phyloP scores from a whole-genome alignment of 1,140 invertebrate species.

The Drosophila oshimai region DNA sequence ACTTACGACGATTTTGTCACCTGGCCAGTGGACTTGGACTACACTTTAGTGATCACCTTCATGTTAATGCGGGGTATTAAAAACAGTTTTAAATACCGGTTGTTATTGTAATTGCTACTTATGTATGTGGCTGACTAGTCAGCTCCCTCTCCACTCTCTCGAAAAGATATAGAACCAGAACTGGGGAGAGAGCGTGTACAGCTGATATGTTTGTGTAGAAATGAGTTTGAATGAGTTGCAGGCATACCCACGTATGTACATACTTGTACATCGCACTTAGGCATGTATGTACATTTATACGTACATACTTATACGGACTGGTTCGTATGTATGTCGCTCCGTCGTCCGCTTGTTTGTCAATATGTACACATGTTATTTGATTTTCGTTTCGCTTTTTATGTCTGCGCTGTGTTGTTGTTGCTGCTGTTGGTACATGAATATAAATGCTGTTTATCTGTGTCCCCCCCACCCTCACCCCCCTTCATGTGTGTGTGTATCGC shows the following conservation, averaged over 20 bases:
- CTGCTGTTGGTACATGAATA: slow-evolving; percentile 74
- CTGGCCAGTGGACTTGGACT: background rate
- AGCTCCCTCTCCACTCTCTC: no score
- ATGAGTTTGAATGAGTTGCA: slow-evolving; percentile 66
- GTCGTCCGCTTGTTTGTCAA: slow-evolving; percentile 63
- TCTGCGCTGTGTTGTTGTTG: slow-evolving; percentile 42
- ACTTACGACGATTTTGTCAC: slow-evolving; percentile 11
- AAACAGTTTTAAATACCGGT: slow-evolving; percentile 67
- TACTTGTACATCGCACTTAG: no score
- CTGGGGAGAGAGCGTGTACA: background rate
- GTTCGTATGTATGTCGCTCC: background rate
- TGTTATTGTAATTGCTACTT: slow-evolving; percentile 57
- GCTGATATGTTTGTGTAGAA: slow-evolving; percentile 56
- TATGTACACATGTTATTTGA: slow-evolving; percentile 79
- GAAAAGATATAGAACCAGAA: slow-evolving; percentile 2
- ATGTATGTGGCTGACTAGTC: background rate
- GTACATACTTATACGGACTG: slow-evolving; percentile 30
- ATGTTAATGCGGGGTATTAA: slow-evolving; percentile 42
- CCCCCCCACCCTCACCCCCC: slow-evolving; percentile 14
- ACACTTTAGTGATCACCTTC: background rate
- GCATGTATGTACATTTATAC: slow-evolving; percentile 9
- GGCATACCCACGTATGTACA: slow-evolving; percentile 5
- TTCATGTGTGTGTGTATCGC: slow-evolving; percentile 46
- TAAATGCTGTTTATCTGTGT: slow-evolving; percentile 77
- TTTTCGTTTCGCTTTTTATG: slow-evolving; percentile 70